Conservation (phyloP, 1,140 invertebrate species). For the Dendroctonus ponderosae region DNA sequence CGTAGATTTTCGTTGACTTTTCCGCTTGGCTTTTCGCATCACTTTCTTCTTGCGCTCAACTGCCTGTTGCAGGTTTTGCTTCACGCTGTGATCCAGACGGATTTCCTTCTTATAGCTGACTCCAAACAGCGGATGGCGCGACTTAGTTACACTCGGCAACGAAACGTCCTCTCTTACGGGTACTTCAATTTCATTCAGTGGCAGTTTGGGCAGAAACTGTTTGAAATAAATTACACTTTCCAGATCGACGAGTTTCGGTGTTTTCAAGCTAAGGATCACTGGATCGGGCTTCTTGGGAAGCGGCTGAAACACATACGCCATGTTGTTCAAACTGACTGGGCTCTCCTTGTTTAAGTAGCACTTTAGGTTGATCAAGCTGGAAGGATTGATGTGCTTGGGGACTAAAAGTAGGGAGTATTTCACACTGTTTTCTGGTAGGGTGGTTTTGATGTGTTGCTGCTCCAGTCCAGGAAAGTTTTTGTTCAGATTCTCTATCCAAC, state of each 20-base stretch:
- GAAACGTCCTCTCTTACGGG: constrained; percentile 7
- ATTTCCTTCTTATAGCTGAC: constrained; percentile 33
- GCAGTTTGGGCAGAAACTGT: constrained; percentile 24
- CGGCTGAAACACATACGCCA: constrained; percentile 31
- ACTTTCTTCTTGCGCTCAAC: constrained; percentile 19
- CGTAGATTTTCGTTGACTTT: not conserved
- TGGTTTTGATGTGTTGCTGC: too few relatives aligned
- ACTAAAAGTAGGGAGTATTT: constrained; percentile 19
- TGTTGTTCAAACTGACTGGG: constrained; percentile 23
- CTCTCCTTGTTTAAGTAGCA: constrained; percentile 19
- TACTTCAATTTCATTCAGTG: constrained; percentile 2
- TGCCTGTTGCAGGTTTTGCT: constrained; percentile 30
- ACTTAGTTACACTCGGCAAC: constrained; percentile 27
- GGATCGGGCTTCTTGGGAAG: constrained; percentile 25
- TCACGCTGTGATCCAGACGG: constrained; percentile 25
- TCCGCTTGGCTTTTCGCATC: constrained; percentile 18
- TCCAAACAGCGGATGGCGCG: constrained; percentile 37
- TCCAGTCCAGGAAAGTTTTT: too few relatives aligned
- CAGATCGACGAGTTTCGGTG: constrained; percentile 16
- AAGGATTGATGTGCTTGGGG: constrained; percentile 32
- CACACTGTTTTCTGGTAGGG: too few relatives aligned
- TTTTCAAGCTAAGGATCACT: constrained; percentile 13
- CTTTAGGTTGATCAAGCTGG: constrained; percentile 18
- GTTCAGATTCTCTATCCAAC: too few relatives aligned
- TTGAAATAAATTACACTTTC: constrained; percentile 17